Evolutionary conservation across 1,140 invertebrate species (phyloP).

Genomic region (Sweltsa coloradensis): DNA sequence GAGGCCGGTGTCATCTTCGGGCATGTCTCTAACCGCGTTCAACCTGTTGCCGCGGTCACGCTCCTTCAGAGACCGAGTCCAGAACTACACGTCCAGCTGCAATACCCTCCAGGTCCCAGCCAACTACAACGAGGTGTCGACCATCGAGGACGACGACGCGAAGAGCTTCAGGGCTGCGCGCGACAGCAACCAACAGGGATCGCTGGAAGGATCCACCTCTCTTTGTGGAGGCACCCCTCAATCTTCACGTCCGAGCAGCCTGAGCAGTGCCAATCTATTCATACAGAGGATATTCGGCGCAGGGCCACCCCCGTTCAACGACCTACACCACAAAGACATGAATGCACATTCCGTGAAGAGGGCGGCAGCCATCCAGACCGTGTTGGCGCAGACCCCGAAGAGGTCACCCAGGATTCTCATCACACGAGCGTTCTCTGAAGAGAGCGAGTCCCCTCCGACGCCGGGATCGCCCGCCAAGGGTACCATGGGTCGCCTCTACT

Average conservation of each 20-base stretch:
- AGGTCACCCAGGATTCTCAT: constrained; percentile 54
- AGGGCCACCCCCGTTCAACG: constrained; percentile 21
- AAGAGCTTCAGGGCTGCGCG: background rate
- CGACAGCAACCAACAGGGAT: no score
- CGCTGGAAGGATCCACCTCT: no score
- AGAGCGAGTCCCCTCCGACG: constrained; percentile 41
- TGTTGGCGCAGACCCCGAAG: constrained; percentile 27
- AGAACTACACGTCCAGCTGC: constrained; percentile 24
- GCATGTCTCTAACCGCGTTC: constrained; percentile 15
- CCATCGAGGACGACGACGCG: constrained; percentile 11
- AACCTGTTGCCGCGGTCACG: background rate
- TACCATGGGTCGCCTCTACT: constrained; percentile 34
- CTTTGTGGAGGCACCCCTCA: no score
- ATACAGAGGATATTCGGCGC: constrained; percentile 39
- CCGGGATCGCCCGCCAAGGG: constrained; percentile 21
- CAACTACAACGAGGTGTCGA: constrained; percentile 26
- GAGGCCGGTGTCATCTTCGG: constrained; percentile 23
- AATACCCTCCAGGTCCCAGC: constrained; percentile 33
- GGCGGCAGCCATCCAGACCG: constrained; percentile 17
- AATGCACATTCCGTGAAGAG: constrained; percentile 21
- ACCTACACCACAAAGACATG: no score
- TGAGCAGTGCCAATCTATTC: constrained; percentile 33
- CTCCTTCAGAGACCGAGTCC: background rate
- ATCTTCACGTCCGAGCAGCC: no score
- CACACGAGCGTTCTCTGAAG: constrained; percentile 54